phyloP scores from a whole-genome alignment of 1,140 invertebrate species.

The Leptopilina boulardi region DNA sequence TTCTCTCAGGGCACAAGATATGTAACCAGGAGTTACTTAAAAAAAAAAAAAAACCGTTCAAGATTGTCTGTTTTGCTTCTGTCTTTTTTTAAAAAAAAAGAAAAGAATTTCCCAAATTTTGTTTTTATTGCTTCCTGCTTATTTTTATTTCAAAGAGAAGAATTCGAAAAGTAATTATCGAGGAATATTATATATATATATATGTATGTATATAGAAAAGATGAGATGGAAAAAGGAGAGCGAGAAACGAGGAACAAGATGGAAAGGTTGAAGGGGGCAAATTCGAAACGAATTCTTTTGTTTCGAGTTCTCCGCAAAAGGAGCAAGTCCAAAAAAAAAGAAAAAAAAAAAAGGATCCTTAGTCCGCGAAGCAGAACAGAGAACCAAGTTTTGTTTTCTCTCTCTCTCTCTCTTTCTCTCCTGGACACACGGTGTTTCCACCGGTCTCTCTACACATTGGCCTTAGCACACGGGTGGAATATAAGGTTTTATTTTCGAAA shows the following conservation, averaged over 20 bases:
- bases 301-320: constrained; percentile 71
- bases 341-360: constrained; percentile 63
- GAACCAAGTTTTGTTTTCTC: constrained; percentile 38
- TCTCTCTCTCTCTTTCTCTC: constrained; percentile 54
- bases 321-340: constrained; percentile 66
- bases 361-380: constrained; percentile 59
- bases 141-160: constrained; percentile 32
- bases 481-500: constrained; percentile 78
- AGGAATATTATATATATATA: constrained; percentile 18
- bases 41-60: too few species aligned
- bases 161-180: constrained; percentile 43
- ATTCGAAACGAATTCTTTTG: constrained; percentile 65
- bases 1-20: constrained; percentile 26
- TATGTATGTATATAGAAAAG: constrained; percentile 38
- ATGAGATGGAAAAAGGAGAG: constrained; percentile 53
- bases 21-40: constrained; percentile 19
- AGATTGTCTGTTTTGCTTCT: background rate
- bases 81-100: background rate
- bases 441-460: too few species aligned
- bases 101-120: too few species aligned
- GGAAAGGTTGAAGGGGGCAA: constrained; percentile 48
- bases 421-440: constrained; percentile 47
- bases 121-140: too few species aligned
- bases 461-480: constrained; percentile 71
- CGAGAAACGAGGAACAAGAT: constrained; percentile 42